phyloP scores from a whole-genome alignment of 2,888 invertebrate species.

The Tetrapedia diversipes region DNA sequence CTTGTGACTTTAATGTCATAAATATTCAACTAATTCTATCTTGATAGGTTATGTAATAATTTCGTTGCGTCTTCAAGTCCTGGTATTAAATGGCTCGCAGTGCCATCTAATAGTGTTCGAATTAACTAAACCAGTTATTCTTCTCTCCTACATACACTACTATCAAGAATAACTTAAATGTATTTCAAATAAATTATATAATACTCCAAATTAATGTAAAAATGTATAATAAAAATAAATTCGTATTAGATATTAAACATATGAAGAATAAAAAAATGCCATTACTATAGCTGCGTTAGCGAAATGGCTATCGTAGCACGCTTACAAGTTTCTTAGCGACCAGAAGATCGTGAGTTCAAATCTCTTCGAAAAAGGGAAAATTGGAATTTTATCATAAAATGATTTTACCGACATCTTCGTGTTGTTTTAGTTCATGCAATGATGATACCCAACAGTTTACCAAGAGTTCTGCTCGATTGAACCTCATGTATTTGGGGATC shows the following conservation, averaged over 20 bases:
- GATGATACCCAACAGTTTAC: slow-evolving; percentile 74
- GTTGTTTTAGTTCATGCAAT: slow-evolving; percentile 68
- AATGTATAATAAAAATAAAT: neutral
- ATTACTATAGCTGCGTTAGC: slow-evolving; percentile 19
- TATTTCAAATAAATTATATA: neutral
- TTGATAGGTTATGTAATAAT: too few species aligned
- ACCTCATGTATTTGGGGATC: slow-evolving; percentile 61
- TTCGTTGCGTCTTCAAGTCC: too few species aligned
- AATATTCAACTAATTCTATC: too few species aligned
- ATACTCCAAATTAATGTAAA: neutral
- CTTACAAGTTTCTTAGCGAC: slow-evolving; percentile 35
- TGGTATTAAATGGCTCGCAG: slow-evolving; percentile 20
- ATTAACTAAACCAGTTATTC: slow-evolving; percentile 27
- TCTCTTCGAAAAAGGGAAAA: neutral
- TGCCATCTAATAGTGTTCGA: slow-evolving; percentile 43
- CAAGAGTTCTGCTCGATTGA: slow-evolving; percentile 60
- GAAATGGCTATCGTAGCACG: slow-evolving; percentile 61
- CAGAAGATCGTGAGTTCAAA: slow-evolving; percentile 5
- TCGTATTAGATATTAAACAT: neutral
- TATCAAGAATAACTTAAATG: neutral
- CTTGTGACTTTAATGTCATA: too few species aligned
- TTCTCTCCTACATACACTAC: neutral
- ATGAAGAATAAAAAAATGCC: neutral
- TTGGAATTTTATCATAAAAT: neutral
- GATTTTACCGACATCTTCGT: too few species aligned